phyloP scores from a whole-genome alignment of 2,888 invertebrate species.

The Andrena marginata region DNA sequence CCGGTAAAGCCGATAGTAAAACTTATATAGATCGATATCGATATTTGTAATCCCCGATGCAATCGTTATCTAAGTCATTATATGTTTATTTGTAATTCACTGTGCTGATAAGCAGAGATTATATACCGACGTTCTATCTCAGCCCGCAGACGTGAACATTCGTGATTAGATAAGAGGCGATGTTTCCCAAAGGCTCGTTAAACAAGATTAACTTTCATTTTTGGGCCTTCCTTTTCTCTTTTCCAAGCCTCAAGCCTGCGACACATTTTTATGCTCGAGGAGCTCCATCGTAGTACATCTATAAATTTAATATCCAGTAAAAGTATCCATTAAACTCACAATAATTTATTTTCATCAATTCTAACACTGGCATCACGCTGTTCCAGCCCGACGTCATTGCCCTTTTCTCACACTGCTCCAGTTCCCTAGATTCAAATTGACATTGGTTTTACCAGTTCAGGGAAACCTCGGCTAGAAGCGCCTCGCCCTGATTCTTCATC shows the following conservation, averaged over 20 bases:
- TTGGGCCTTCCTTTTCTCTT: background rate
- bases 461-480: background rate
- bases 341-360: too few relatives aligned
- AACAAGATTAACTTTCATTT: background rate
- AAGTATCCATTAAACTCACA: too few relatives aligned
- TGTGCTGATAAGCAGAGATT: background rate
- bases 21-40: background rate
- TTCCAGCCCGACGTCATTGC: too few relatives aligned
- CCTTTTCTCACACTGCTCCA: too few relatives aligned
- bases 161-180: constrained; percentile 28
- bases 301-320: too few relatives aligned
- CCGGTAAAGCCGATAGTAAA: background rate
- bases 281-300: too few relatives aligned
- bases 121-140: background rate
- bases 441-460: background rate
- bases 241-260: background rate
- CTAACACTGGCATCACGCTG: too few relatives aligned
- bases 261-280: too few relatives aligned
- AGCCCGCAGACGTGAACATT: background rate
- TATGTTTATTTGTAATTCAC: background rate
- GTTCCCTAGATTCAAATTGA: too few relatives aligned
- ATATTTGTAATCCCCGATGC: background rate
- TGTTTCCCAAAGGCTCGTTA: background rate
- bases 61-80: background rate
- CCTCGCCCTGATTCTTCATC: background rate